A percentile compares a stretch with the other conserved stretches of the same genome.
phyloP scores from a whole-genome alignment of 1,140 invertebrate genomes.

The Eueides isabella region DNA sequence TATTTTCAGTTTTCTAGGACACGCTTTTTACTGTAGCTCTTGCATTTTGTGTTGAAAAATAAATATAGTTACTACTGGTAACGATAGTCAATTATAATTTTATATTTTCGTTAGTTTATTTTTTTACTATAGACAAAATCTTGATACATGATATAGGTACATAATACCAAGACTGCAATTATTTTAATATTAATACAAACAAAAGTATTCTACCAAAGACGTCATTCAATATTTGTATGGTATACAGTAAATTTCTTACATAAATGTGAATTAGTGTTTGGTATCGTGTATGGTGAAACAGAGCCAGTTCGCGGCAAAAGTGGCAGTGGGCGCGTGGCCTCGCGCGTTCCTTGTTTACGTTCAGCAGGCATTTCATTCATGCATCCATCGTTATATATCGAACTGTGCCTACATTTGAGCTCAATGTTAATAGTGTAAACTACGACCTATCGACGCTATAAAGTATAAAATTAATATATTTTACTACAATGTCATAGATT shows the following conservation, averaged over 20 bases:
- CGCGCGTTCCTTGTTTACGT: constrained; percentile 60
- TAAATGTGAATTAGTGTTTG: background rate
- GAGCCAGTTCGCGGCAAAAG: constrained; percentile 20
- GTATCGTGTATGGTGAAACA: constrained; percentile 15
- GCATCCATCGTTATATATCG: constrained; percentile 41
- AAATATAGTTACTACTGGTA: background rate
- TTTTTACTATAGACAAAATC: background rate
- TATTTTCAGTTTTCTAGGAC: constrained; percentile 33
- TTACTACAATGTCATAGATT: no score
- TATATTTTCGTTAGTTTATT: no score
- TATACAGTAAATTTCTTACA: background rate
- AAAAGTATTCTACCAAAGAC: background rate
- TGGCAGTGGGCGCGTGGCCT: constrained; percentile 46
- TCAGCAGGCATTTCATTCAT: constrained; percentile 61
- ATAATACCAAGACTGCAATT: background rate
- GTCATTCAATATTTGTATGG: background rate
- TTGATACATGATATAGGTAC: background rate
- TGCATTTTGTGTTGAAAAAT: constrained; percentile 3
- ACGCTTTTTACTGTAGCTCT: constrained; percentile 25
- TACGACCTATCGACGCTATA: background rate
- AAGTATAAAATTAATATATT: no score
- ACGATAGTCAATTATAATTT: no score
- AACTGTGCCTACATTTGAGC: constrained; percentile 28
- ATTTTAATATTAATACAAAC: background rate
- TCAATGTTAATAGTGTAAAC: constrained; percentile 17